A percentile compares a stretch with the other conserved stretches of the same genome.
Evolutionary conservation across 2,113 vertebrate genomes (phyloP).

Genomic region (Spheniscus mendiculus): DNA sequence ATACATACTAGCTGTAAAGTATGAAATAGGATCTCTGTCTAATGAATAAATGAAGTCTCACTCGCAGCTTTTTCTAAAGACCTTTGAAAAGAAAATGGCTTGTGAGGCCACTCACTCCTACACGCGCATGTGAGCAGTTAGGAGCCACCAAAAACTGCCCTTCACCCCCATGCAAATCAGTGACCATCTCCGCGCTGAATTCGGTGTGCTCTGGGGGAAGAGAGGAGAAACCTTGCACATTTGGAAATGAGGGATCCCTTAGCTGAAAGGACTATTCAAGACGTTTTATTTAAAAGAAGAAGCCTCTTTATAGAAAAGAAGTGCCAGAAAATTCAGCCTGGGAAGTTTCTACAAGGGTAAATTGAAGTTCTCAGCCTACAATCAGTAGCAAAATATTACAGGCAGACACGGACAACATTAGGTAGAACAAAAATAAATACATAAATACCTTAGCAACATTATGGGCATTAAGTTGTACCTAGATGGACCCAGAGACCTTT

Average conservation of each 20-base stretch:
- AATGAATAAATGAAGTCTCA: not conserved
- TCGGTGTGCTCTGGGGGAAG: not conserved
- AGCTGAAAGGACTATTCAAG: not conserved
- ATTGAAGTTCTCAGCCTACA: not conserved
- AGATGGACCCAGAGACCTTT: not conserved
- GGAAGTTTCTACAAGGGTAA: not conserved
- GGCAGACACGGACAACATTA: not conserved
- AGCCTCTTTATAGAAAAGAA: not conserved
- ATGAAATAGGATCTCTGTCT: not conserved
- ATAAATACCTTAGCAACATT: not conserved
- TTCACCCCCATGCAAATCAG: not conserved
- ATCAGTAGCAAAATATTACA: not conserved
- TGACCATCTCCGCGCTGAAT: not conserved
- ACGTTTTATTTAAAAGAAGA: not conserved
- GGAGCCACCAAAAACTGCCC: not conserved
- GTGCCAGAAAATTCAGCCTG: not conserved
- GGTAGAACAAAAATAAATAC: not conserved
- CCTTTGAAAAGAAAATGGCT: not conserved
- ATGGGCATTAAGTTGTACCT: not conserved
- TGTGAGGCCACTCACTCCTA: not conserved
- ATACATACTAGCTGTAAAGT: not conserved
- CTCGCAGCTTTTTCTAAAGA: not conserved
- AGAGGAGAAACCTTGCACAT: not conserved
- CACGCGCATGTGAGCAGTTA: accelerated
- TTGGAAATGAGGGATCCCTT: not conserved